phyloP scores from a whole-genome alignment of 2,888 invertebrate species.

The Nasonia oneida region DNA sequence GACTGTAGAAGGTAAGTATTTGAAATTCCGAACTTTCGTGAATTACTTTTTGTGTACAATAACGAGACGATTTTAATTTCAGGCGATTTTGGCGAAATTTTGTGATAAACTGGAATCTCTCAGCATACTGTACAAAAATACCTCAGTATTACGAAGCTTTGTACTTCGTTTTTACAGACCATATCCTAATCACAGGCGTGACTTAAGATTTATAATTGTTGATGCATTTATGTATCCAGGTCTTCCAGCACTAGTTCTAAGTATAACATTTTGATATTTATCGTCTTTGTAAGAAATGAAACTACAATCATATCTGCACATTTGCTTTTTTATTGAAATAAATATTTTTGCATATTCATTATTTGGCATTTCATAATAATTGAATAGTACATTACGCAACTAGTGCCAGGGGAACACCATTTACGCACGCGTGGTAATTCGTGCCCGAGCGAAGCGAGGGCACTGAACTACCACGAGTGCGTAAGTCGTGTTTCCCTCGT shows the following conservation, averaged over 20 bases:
- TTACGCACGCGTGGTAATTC: too few species aligned
- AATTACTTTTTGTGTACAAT: background rate
- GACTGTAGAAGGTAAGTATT: background rate
- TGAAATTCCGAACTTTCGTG: background rate
- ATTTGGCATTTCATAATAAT: background rate
- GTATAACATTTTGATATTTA: background rate
- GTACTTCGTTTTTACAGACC: background rate
- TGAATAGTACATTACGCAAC: background rate
- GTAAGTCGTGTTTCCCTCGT: too few species aligned
- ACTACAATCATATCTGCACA: background rate
- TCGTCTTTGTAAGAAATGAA: background rate
- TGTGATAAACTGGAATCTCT: background rate
- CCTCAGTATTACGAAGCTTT: constrained; percentile 7
- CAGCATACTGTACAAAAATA: background rate
- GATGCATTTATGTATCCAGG: background rate
- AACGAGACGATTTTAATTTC: background rate
- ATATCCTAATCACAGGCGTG: background rate
- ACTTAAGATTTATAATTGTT: background rate
- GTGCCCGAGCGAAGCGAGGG: too few species aligned
- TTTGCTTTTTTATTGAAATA: background rate
- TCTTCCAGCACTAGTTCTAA: background rate
- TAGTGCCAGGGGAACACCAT: too few species aligned
- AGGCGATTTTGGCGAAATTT: background rate
- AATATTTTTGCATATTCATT: background rate
- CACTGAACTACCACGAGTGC: too few species aligned